Percentiles rank a stretch among this genome's conserved stretches.
Conservation (phyloP, 2,113 vertebrate genomes). For the Arvicanthis niloticus region DNA sequence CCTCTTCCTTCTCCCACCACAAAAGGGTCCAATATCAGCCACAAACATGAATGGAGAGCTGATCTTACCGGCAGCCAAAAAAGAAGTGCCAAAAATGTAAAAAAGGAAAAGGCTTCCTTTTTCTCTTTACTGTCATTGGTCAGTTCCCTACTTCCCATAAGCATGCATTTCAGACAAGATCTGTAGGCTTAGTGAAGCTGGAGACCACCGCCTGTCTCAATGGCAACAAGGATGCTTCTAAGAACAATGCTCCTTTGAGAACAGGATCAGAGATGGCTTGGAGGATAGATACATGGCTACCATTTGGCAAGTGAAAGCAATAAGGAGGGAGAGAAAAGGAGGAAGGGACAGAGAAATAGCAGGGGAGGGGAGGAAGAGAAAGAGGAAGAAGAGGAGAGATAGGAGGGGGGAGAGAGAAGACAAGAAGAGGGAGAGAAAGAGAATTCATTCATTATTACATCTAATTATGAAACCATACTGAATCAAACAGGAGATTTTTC, state of each 20-base stretch:
- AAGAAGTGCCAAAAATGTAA: background rate
- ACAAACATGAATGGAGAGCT: constrained; percentile 21
- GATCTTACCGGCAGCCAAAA: constrained; percentile 41
- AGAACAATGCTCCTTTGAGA: background rate
- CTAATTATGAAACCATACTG: constrained; percentile 14
- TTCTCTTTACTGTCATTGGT: background rate
- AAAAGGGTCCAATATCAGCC: background rate
- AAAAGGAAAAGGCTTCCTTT: background rate
- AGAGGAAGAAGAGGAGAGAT: fast-evolving
- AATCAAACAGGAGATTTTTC: background rate
- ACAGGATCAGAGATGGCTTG: background rate
- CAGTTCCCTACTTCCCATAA: background rate
- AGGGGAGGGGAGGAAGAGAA: fast-evolving
- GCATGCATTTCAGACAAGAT: background rate
- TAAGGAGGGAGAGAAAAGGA: background rate
- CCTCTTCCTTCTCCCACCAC: background rate
- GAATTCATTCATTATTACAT: background rate
- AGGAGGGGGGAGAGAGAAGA: background rate
- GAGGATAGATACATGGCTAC: background rate
- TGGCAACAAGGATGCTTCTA: background rate
- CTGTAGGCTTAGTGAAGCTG: background rate
- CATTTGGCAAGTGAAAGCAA: background rate
- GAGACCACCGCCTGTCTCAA: background rate
- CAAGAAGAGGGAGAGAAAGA: background rate
- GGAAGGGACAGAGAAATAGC: fast-evolving